Conservation (phyloP, 2,888 invertebrate genomes). For the Epinotia nisella region DNA sequence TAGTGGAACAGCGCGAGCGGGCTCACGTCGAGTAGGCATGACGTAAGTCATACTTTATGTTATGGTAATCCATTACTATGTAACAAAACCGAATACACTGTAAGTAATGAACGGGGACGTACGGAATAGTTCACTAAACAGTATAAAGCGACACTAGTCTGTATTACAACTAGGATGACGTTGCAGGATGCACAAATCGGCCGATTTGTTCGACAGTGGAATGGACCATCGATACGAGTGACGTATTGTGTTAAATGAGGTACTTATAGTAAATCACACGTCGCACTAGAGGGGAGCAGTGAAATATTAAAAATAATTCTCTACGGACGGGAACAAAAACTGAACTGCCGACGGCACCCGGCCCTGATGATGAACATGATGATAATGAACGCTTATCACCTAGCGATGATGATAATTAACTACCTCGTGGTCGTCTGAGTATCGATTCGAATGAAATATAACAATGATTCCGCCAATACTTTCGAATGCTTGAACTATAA, state of each 20-base stretch:
- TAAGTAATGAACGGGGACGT: conserved; percentile 65
- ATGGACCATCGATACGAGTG: conserved; percentile 60
- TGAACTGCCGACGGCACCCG: conserved; percentile 65
- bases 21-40: conserved; percentile 49
- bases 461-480: conserved; percentile 29
- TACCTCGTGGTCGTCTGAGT: conserved; percentile 34
- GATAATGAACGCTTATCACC: conserved; percentile 47
- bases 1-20: too few relatives aligned
- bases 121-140: conserved; percentile 70
- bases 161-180: conserved; percentile 65
- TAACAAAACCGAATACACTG: conserved; percentile 66
- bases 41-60: conserved; percentile 67
- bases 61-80: conserved; percentile 74
- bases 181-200: conserved; percentile 61
- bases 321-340: conserved; percentile 83
- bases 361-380: conserved; percentile 50
- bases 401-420: conserved; percentile 23
- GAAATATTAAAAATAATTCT: conserved; percentile 62
- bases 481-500: conserved; percentile 21
- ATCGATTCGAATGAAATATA: conserved; percentile 37
- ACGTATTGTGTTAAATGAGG: conserved; percentile 50
- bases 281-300: conserved; percentile 54
- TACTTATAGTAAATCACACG: conserved; percentile 53
- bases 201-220: conserved; percentile 72
- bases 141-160: conserved; percentile 71